Evolutionary conservation across 2,797 vertebrate genomes (phyloP).

Genomic region (Sebastes hubbsi): DNA sequence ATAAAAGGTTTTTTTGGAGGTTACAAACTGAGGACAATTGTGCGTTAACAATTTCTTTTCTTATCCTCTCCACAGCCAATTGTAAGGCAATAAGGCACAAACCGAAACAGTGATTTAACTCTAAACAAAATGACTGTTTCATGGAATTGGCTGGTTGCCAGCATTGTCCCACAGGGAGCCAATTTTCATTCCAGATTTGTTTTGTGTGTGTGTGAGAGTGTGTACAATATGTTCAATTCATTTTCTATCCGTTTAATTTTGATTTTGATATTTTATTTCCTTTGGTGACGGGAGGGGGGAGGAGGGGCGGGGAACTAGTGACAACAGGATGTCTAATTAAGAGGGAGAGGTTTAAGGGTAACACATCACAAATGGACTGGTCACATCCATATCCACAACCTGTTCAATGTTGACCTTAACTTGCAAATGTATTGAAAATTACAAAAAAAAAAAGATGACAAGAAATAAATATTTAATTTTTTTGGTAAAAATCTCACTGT

Average conservation of each 20-base stretch:
- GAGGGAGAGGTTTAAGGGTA: background rate
- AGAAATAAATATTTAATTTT: slow-evolving; percentile 86
- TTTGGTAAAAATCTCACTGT: slow-evolving; percentile 63
- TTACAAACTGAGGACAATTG: slow-evolving; percentile 66
- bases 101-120: slow-evolving; percentile 66
- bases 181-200: slow-evolving; percentile 68
- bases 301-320: background rate
- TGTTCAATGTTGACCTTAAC: slow-evolving; percentile 79
- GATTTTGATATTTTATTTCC: slow-evolving; percentile 54
- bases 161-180: slow-evolving; percentile 48
- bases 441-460: slow-evolving; percentile 50
- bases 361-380: slow-evolving; percentile 33
- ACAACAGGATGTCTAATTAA: slow-evolving; percentile 6
- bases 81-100: slow-evolving; percentile 78
- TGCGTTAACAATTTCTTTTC: slow-evolving; percentile 62
- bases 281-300: background rate
- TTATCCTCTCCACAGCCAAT: slow-evolving; percentile 63
- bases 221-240: slow-evolving; percentile 68
- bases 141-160: slow-evolving; percentile 58
- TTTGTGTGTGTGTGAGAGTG: slow-evolving; percentile 53
- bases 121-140: slow-evolving; percentile 66
- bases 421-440: slow-evolving; percentile 82
- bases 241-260: slow-evolving; percentile 71
- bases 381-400: slow-evolving; percentile 63
- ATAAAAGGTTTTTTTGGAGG: slow-evolving; percentile 44